Percentiles rank a stretch among this genome's conserved stretches.
phyloP scores from a whole-genome alignment of 2,888 invertebrate species.

The Dyspetes luteomarginatus region DNA sequence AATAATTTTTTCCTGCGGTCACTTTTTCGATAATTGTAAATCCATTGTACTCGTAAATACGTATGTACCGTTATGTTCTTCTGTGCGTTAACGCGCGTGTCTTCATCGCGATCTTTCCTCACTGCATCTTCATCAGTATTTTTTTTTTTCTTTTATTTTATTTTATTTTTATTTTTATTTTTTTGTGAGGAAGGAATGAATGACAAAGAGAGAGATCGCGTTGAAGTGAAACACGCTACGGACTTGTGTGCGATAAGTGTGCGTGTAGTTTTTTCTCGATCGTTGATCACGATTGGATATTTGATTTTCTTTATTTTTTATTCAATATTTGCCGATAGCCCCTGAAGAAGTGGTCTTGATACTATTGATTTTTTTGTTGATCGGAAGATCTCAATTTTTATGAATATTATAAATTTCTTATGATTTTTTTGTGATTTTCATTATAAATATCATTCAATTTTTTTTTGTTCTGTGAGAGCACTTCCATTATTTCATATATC shows the following conservation, averaged over 20 bases:
- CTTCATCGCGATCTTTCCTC: constrained; percentile 40
- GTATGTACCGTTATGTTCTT: constrained; percentile 57
- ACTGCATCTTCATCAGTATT: constrained; percentile 12
- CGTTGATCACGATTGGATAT: constrained; percentile 54
- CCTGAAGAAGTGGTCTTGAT: constrained; percentile 16
- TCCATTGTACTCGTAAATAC: constrained; percentile 46
- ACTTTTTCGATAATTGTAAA: constrained; percentile 44
- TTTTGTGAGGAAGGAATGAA: not conserved
- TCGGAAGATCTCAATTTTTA: no score
- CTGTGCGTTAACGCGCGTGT: constrained; percentile 66
- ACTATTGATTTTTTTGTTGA: constrained; percentile 2
- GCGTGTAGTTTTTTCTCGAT: constrained; percentile 64
- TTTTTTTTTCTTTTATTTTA: constrained; percentile 6
- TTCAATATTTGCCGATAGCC: constrained; percentile 23
- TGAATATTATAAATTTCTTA: no score
- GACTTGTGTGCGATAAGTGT: constrained; percentile 67
- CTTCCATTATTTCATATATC: not conserved
- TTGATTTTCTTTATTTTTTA: constrained; percentile 17
- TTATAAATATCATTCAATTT: not conserved
- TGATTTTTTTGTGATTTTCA: not conserved
- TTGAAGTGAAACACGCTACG: constrained; percentile 40
- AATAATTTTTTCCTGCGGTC: not conserved
- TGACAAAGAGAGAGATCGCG: constrained; percentile 39
- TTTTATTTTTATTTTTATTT: not conserved
- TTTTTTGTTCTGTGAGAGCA: not conserved